Base-by-base conservation (phyloP, 1,140 invertebrate species). In the Potamilus streckersoni region DNA sequence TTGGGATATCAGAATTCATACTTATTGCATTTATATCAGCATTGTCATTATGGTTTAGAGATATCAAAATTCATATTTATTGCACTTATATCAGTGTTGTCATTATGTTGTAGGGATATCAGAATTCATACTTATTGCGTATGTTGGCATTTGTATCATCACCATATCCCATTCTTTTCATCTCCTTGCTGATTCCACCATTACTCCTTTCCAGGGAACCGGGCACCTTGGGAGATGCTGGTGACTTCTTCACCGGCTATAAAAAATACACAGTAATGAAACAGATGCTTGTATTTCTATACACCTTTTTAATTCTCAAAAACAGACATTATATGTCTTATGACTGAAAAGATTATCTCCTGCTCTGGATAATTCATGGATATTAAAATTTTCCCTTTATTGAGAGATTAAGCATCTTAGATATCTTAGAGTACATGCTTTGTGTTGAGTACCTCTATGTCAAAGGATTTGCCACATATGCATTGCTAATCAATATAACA, bases 121-220 rank as follows among this genome's bases (percentile, higher is more conserved):
- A 38, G 31, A 3, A 38, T 2, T 67, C 83, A 84, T 83, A 88
- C 87, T 88, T 88, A 68, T 83, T 83, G 64, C 88, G 87, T 17
- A 89, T 88, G 71, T 84, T 80, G 2, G 79, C 76, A 69, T 83
- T 79, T 11, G 80, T 62, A 71, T 85, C 79, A 58, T 78, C 73
- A 16, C 74, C 74, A 67, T 79, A 83, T 8, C 83, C 82, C 80
- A 83, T 82, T 23, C 56, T 78, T 58, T 82, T 82, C 79, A 80
- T 79, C 19, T 73, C 74, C 59, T 80, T 81, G 63, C 77, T 76
- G 12, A 75, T 61, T 61, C 60, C 12, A 49, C 69, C 67, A 67
- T 63, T 69, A 49, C 38, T 60, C 17, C 58, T 60, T 56, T 38
- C 38, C 38, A 38, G 38, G 38, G 38, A 38, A 38, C 38, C 38